Conservation (phyloP, 2,113 vertebrate species). For the Gobio gobio region DNA sequence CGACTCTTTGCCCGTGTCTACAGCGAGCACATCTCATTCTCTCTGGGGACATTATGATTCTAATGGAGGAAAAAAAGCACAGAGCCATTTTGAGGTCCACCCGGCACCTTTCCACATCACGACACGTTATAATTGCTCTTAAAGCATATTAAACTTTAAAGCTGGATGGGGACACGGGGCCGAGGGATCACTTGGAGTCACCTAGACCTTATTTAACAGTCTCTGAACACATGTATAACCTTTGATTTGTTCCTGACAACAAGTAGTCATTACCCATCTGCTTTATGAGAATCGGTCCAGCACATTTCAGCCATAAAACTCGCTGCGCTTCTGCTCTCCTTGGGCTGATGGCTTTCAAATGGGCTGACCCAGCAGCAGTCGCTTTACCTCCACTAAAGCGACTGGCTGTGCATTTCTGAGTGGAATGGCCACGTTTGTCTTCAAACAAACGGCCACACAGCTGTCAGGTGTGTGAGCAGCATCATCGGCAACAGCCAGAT, state of each 20-base stretch:
- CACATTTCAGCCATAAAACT: slow-evolving; percentile 67
- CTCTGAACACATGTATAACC: slow-evolving; percentile 75
- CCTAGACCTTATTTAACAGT: slow-evolving; percentile 80
- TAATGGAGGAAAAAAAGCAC: slow-evolving; percentile 66
- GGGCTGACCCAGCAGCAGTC: slow-evolving; percentile 60
- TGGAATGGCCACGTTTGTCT: slow-evolving; percentile 56
- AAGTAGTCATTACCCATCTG: slow-evolving; percentile 81
- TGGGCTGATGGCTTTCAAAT: slow-evolving; percentile 65
- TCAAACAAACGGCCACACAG: slow-evolving; percentile 57
- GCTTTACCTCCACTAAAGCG: slow-evolving; percentile 52
- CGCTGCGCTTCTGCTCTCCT: slow-evolving; percentile 54
- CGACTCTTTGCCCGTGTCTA: slow-evolving; percentile 54
- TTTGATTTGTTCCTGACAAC: slow-evolving; percentile 76
- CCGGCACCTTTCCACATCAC: slow-evolving; percentile 72
- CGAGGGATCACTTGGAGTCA: slow-evolving; percentile 74
- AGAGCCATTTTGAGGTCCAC: slow-evolving; percentile 71
- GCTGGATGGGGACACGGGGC: slow-evolving; percentile 68
- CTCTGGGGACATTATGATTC: slow-evolving; percentile 72
- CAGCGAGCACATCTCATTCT: slow-evolving; percentile 64
- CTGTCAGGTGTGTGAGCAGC: slow-evolving; percentile 58
- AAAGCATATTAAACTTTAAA: slow-evolving; percentile 80
- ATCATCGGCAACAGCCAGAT: slow-evolving; percentile 48
- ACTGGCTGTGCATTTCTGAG: slow-evolving; percentile 62
- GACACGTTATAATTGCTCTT: slow-evolving; percentile 79
- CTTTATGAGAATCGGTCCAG: slow-evolving; percentile 71